Evolutionary conservation across 2,113 vertebrate genomes (phyloP), one percentile per base, ranked within the genome.

Genomic region (Pelvicachromis taeniatus): DNA sequence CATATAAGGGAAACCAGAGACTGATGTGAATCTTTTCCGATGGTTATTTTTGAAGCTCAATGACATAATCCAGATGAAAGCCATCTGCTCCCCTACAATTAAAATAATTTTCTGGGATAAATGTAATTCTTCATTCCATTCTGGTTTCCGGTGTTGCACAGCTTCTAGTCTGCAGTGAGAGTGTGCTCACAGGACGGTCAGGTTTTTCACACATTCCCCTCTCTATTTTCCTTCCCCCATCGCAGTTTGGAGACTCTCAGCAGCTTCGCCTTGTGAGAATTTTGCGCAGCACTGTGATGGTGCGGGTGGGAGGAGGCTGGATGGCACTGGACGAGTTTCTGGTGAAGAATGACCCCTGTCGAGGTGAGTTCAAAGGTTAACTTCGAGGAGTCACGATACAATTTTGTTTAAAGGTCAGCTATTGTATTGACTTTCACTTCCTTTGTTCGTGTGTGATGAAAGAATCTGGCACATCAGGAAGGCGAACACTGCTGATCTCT

Each of bases 301-400:
- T 99, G 89, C 97, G 99, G 2, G 99, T 99, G 29, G 99, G 99
- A 78, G 99, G 99, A 50, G 99, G 99, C 91, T 99, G 99, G 99
- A 99, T 99, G 99, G 98, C 99, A 1, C 97, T 99, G 2, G 98
- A 99, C 87, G 98, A 99, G 94, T 99, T 99, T 94, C 95, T 99
- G 75, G 99, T 99, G 94, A 99, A 99, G 96, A 99, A 99, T 2
- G 99, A 99, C 94, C 99, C 99, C 9, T 99, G 99, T 95, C 96
- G 99, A 96, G 99, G 98, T 99, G 97, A 91, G 94, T 92, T 90
- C 89, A 88, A 89, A 89, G 82, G 59, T 59, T 77, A 48, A 63
- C 21, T 42, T 17, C 26, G 5, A 31, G 26, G 77, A 56, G 61
- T 40, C 88, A 31, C 9, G 5, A 19, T 19, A 12, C 8, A 42